A percentile compares a stretch with the other conserved stretches of the same genome.
Evolutionary conservation across 2,888 invertebrate genomes (phyloP).

Genomic region (Camponotus fellah): DNA sequence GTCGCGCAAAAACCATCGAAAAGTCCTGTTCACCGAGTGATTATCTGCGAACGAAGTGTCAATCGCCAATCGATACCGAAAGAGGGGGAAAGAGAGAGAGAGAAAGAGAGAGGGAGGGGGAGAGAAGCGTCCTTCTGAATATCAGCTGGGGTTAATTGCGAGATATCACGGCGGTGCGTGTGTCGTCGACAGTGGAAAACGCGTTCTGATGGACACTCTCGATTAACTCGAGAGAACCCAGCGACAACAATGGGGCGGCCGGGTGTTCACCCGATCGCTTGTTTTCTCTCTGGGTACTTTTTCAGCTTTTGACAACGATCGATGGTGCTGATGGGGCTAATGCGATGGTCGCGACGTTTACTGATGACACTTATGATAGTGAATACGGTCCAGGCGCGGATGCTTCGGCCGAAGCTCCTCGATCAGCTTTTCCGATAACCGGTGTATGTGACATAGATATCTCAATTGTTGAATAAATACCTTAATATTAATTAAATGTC

Average conservation of each 20-base stretch:
- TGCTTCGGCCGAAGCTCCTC: background rate
- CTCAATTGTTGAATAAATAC: constrained; percentile 19
- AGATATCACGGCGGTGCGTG: constrained; percentile 56
- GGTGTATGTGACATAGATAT: constrained; percentile 29
- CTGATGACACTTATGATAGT: constrained; percentile 51
- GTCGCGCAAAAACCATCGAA: constrained; percentile 64
- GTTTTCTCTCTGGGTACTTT: constrained; percentile 42
- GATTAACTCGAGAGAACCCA: constrained; percentile 62
- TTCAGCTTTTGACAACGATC: constrained; percentile 56
- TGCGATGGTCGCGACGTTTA: constrained; percentile 51
- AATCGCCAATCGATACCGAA: constrained; percentile 49
- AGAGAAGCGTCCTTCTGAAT: constrained; percentile 37
- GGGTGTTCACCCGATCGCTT: constrained; percentile 50
- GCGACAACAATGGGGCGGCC: constrained; percentile 35
- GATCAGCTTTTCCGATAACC: background rate
- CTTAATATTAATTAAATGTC: constrained; percentile 39
- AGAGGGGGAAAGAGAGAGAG: constrained; percentile 25
- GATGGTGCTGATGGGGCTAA: constrained; percentile 43
- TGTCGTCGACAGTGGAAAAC: constrained; percentile 46
- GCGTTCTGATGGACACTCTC: constrained; percentile 53
- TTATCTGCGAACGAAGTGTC: constrained; percentile 67
- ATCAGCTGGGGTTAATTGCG: constrained; percentile 61
- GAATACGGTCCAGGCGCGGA: constrained; percentile 19
- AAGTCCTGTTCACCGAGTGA: constrained; percentile 62
- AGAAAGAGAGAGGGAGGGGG: background rate